Base-by-base conservation (phyloP, 2,797 vertebrate species). In the Myiothlypis coronata region DNA sequence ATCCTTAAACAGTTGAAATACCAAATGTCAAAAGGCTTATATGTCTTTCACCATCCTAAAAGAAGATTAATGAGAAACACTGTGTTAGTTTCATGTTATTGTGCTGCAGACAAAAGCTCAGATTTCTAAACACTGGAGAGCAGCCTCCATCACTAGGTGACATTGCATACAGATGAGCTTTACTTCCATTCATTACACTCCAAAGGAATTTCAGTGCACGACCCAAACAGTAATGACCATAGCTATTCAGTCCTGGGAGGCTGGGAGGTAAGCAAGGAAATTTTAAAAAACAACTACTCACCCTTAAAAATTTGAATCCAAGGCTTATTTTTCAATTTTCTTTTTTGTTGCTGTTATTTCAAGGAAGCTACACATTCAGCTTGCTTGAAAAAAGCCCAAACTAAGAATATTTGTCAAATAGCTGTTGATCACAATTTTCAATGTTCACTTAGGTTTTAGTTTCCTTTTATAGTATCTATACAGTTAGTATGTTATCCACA, bases 71-170 rank as follows among this genome's bases (percentile, higher is more conserved):
- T 64, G 82, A 63, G 89, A 78, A 90, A 79, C 44, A 86, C 23
- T 59, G 44, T 2, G 15, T 79, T 76, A 87, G 77, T 88, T 94
- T 74, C 87, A 68, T 14, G 39, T 24, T 80, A 90, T 44, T 90
- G 87, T 87, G 74, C 75, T 80, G 60, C 87, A 90, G 68, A 94
- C 78, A 96, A 92, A 96, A 94, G 70, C 88, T 68, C 41, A 71
- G 55, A 79, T 72, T 86, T 90, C 83, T 70, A 71, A 89, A 90
- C 0, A 7, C 20, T 74, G 61, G 22, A 76, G 27, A 89, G 71
- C 56, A 34, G 39, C 71, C 61, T 91, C 87, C 39, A 68, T 95
- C 74, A 63, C 50, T 87, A 93, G 56, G 79, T 89, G 87, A 81
- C 74, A 76, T 0, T 79, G 93, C 74, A 94, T 93, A 92, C 88